Evolutionary conservation across 2,797 vertebrate genomes (phyloP), one percentile per base, ranked within the genome.

Genomic region (Dendrocincla tyrannina): DNA sequence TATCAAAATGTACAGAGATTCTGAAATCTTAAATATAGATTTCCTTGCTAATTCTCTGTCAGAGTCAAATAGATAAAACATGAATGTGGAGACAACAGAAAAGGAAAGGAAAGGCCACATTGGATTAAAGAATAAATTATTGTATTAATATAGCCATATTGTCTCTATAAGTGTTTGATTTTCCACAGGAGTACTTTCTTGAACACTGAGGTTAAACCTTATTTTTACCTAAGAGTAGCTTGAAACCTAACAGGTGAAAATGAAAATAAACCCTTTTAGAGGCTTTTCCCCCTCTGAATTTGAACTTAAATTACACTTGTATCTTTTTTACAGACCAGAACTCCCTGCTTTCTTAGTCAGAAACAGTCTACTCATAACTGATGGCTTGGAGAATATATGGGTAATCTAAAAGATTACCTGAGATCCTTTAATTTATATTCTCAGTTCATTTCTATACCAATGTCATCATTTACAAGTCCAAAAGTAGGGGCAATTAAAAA

Each of bases 21-120:
- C 62, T 81, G 69, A 93, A 93, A 90, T 69, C 50, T 91, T 91
- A 92, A 91, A 92, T 95, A 94, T 90, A 90, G 82, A 94, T 75
- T 83, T 88, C 79, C 77, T 94, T 90, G 66, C 32, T 76, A 82
- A 94, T 91, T 94, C 25, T 73, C 77, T 76, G 78, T 91, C 69
- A 92, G 94, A 92, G 87, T 88, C 87, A 89, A 88, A 73, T 1
- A 89, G 69, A 83, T 58, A 88, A 81, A 91, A 86, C 17, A 64
- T 32, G 75, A 86, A 88, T 30, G 64, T 68, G 37, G 79, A 72
- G 55, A 77, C 32, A 81, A 93, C 12, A 78, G 33, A 75, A 91
- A 66, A 44, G 7, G 47, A 85, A 66, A 44, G 7, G 47, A 85
- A 94, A 90, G 37, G 24, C 23, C 23, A 39, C 16, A 52, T 0